Conservation (phyloP, 2,888 invertebrate genomes). For the Athrips mouffetella region DNA sequence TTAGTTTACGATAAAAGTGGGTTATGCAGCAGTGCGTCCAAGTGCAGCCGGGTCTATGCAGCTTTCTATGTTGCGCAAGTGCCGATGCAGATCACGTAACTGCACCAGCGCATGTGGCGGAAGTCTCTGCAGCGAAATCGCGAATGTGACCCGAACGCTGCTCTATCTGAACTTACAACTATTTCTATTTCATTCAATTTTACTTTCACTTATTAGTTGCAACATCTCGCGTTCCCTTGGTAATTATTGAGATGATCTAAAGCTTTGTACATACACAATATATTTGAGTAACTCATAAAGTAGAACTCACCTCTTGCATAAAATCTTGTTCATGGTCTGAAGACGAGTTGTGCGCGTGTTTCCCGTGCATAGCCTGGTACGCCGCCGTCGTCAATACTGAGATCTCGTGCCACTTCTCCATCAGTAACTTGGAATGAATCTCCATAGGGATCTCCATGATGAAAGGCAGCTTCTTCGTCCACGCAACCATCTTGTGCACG, state of each 20-base stretch:
- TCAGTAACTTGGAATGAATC: conserved; percentile 95
- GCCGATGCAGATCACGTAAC: conserved; percentile 75
- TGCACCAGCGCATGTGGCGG: conserved; percentile 67
- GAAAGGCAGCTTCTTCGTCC: conserved; percentile 99
- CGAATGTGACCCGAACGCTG: conserved; percentile 62
- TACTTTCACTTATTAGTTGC: not conserved
- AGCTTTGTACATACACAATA: not conserved
- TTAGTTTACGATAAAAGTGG: conserved; percentile 54
- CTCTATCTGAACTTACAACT: conserved; percentile 18
- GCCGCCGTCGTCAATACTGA: conserved; percentile 95
- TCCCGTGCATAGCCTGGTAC: conserved; percentile 93
- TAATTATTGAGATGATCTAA: not conserved
- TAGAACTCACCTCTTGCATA: conserved; percentile 86
- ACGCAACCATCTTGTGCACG: conserved; percentile 98
- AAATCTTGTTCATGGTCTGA: conserved; percentile 85
- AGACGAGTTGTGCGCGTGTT: conserved; percentile 65
- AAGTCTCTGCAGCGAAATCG: conserved; percentile 68
- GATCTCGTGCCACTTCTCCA: conserved; percentile 99
- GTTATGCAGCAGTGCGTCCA: conserved; percentile 60
- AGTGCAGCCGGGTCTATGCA: conserved; percentile 63
- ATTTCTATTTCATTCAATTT: conserved; percentile 7
- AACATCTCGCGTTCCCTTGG: not conserved
- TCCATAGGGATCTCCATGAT: conserved; percentile 97
- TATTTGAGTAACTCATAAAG: too few species aligned
- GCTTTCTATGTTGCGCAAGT: conserved; percentile 76